phyloP scores from a whole-genome alignment of 2,888 invertebrate genomes.

The Xylota segnis region DNA sequence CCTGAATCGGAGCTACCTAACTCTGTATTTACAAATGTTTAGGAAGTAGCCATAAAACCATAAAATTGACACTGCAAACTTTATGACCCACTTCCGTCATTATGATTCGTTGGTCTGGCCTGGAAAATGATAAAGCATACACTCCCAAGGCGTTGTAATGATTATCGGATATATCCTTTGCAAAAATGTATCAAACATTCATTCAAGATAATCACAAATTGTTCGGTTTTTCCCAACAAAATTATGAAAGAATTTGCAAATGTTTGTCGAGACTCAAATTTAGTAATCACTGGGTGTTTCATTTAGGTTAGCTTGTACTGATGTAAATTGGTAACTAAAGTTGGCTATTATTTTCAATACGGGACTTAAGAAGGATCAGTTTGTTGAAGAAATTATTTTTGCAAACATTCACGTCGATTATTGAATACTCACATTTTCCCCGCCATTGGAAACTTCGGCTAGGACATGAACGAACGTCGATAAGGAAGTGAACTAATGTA shows the following conservation, averaged over 20 bases:
- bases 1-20: not conserved
- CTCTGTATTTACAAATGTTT: slow-evolving; percentile 10
- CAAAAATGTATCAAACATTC: not conserved
- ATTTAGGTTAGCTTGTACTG: too few species aligned
- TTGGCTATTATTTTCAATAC: too few species aligned
- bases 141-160: not conserved
- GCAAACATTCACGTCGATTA: too few species aligned
- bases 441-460: too few species aligned
- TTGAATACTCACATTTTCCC: too few species aligned
- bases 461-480: too few species aligned
- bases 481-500: too few species aligned
- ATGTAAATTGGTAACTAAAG: too few species aligned
- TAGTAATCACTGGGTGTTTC: too few species aligned
- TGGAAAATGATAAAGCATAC: not conserved
- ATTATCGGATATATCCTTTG: not conserved
- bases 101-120: not conserved
- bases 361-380: too few species aligned
- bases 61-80: not conserved
- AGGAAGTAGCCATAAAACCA: not conserved
- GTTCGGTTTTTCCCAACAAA: not conserved
- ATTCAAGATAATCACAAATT: not conserved
- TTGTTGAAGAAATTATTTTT: too few species aligned
- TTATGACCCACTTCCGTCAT: not conserved
- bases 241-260: not conserved
- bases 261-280: not conserved